Base-by-base conservation (phyloP, 2,797 vertebrate genomes). In the Xenentodon cancila region DNA sequence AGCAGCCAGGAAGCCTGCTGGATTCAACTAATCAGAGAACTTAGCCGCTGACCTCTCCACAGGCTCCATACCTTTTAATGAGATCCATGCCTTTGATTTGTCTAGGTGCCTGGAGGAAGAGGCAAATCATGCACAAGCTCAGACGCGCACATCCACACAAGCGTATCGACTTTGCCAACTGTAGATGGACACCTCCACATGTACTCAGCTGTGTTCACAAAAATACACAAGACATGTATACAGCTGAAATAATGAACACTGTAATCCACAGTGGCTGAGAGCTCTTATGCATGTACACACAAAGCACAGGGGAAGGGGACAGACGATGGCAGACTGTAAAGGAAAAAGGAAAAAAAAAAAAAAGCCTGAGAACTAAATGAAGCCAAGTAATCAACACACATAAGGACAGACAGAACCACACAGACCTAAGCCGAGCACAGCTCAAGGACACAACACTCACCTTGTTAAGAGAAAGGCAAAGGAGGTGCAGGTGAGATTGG, bases 81-180 rank as follows among this genome's bases (percentile, higher is more conserved):
- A 93, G 91, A 89, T 81, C 76, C 68, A 67, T 72, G 80, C 67
- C 85, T 92, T 91, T 92, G 91, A 93, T 91, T 89, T 42, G 43
- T 60, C 59, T 20, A 64, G 56, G 75, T 2, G 70, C 89, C 90
- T 75, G 67, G 61, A 84, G 88, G 76, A 73, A 80, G 76, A 76
- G 68, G 59, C 57, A 50, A 75, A 77, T 71, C 76, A 69, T 54
- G 59, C 69, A 85, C 77, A 68, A 71, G 40, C 68, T 46, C 66
- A 21, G 17, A 58, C 51, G 45, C 60, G 58, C 68, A 55, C 57
- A 27, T 59, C 13, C 30, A 42, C 58, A 61, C 42, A 68, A 37
- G 50, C 44, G 72, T 32, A 49, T 25, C 57, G 54, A 34, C 50
- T 75, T 50, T 18, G 30, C 62, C 44, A 54, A 64, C 49, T 47